Evolutionary conservation across 2,888 invertebrate genomes (phyloP).

Genomic region (Chromoteleia sp.): DNA sequence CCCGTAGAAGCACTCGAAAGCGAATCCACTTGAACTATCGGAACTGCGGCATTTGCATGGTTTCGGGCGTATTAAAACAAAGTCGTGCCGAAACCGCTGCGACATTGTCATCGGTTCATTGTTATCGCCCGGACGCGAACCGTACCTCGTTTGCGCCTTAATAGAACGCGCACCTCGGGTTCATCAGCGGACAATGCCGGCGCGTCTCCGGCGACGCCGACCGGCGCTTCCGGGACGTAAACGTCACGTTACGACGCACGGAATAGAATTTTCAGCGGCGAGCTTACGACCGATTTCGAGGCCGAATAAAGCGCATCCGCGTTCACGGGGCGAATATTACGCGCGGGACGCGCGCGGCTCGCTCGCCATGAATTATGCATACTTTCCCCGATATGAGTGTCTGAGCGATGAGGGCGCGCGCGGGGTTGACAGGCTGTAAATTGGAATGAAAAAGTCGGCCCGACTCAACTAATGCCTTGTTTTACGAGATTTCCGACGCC

Average conservation of each 20-base stretch:
- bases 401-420: conserved; percentile 82
- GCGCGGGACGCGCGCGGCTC: conserved; percentile 49
- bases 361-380: conserved; percentile 82
- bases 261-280: conserved; percentile 62
- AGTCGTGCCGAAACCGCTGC: conserved; percentile 11
- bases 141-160: conserved; percentile 37
- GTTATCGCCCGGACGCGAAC: conserved; percentile 5
- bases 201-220: conserved; percentile 34
- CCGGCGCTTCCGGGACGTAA: conserved; percentile 40
- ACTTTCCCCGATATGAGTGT: conserved; percentile 83
- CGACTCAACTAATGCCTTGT: conserved; percentile 70
- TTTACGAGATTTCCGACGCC: conserved; percentile 59
- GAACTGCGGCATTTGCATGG: conserved; percentile 14
- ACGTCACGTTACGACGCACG: conserved; percentile 31
- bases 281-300: conserved; percentile 66
- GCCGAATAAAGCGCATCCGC: conserved; percentile 62
- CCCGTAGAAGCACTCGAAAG: conserved; percentile 19
- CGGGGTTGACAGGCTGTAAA: conserved; percentile 83
- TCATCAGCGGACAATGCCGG: conserved; percentile 41
- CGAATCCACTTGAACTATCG: conserved; percentile 18
- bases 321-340: conserved; percentile 69
- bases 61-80: conserved; percentile 26
- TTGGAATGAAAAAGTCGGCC: conserved; percentile 80
- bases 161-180: conserved; percentile 31
- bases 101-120: conserved; percentile 31